Percentiles rank a stretch among this genome's conserved stretches.
phyloP scores from a whole-genome alignment of 30 jellyfish, hydroid and myxozoan genomes.

The Turritopsis dohrnii region DNA sequence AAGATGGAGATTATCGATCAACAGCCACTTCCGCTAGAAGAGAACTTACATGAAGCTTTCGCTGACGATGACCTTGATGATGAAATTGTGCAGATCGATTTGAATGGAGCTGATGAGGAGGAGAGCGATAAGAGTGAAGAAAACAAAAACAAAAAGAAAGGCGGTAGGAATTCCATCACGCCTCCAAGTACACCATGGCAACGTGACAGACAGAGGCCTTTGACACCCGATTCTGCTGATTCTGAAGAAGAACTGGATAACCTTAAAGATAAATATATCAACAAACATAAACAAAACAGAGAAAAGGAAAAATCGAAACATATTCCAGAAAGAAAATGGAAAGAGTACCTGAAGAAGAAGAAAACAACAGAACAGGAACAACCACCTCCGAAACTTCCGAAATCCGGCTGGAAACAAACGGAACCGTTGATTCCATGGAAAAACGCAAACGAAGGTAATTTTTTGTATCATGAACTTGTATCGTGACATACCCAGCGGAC shows the following conservation, averaged over 20 bases:
- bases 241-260: slow-evolving; percentile 40
- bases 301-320: slow-evolving; percentile 10
- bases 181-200: slow-evolving; percentile 35
- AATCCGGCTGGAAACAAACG: slow-evolving; percentile 5
- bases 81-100: neutral
- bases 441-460: slow-evolving; percentile 17
- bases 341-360: neutral
- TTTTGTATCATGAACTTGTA: neutral
- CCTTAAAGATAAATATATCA: neutral
- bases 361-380: neutral
- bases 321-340: slow-evolving; percentile 21
- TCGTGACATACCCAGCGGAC: neutral
- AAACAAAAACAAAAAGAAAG: slow-evolving; percentile 1
- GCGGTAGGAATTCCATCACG: neutral
- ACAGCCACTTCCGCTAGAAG: neutral
- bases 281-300: slow-evolving; percentile 1
- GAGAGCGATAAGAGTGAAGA: neutral
- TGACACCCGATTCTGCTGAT: slow-evolving; percentile 41
- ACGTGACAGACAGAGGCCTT: slow-evolving; percentile 25
- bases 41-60: neutral
- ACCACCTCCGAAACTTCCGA: slow-evolving; percentile 9
- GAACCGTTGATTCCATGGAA: slow-evolving; percentile 8
- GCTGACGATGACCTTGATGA: slow-evolving; percentile 4
- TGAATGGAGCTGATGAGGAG: neutral
- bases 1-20: slow-evolving; percentile 13